A percentile compares a stretch with the other conserved stretches of the same genome.
These are phyloP conservation scores for Dynastes maya DNA, from an alignment of 2,888 invertebrate genomes.

Conservation along the genomic window DNA sequence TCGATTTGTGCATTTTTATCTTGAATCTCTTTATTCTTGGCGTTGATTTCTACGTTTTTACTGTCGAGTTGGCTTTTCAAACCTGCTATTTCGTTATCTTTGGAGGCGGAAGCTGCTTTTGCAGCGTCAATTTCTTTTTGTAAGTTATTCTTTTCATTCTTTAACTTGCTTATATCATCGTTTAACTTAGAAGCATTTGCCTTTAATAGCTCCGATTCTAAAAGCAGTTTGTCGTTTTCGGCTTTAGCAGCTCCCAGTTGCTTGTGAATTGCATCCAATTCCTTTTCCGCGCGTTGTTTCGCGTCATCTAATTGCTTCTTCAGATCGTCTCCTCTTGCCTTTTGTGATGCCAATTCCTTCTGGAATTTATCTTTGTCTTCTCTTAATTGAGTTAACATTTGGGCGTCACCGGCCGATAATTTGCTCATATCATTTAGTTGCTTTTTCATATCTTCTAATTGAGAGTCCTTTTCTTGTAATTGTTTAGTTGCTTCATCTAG, in stretches of 20 bases:
- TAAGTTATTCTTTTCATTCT: slow-evolving; percentile 18
- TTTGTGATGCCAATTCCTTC: slow-evolving; percentile 43
- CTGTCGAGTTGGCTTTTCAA: slow-evolving; percentile 23
- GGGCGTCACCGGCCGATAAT: not conserved
- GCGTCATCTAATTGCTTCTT: slow-evolving; percentile 35
- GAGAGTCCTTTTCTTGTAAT: slow-evolving; percentile 8
- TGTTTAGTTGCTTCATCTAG: slow-evolving; percentile 50
- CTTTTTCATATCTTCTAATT: slow-evolving; percentile 44
- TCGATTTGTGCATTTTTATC: slow-evolving; percentile 33
- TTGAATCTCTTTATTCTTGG: slow-evolving; percentile 18
- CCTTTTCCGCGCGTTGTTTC: slow-evolving; percentile 31
- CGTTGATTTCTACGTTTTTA: slow-evolving; percentile 38
- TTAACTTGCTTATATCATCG: slow-evolving; percentile 5
- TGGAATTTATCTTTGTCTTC: slow-evolving; percentile 25
- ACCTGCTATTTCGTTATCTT: slow-evolving; percentile 2
- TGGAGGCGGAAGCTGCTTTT: slow-evolving; percentile 19
- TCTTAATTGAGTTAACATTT: slow-evolving; percentile 6
- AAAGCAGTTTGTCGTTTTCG: slow-evolving; percentile 45
- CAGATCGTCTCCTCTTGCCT: slow-evolving; percentile 21
- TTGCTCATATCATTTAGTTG: slow-evolving; percentile 40
- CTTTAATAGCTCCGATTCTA: slow-evolving; percentile 41
- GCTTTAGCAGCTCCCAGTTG: slow-evolving; percentile 23
- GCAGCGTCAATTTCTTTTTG: slow-evolving; percentile 40
- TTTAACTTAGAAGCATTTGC: not conserved
- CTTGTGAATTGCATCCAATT: slow-evolving; percentile 27